Evolutionary conservation across 2,797 vertebrate genomes (phyloP).

Genomic region (Acanthurus leucopareius): DNA sequence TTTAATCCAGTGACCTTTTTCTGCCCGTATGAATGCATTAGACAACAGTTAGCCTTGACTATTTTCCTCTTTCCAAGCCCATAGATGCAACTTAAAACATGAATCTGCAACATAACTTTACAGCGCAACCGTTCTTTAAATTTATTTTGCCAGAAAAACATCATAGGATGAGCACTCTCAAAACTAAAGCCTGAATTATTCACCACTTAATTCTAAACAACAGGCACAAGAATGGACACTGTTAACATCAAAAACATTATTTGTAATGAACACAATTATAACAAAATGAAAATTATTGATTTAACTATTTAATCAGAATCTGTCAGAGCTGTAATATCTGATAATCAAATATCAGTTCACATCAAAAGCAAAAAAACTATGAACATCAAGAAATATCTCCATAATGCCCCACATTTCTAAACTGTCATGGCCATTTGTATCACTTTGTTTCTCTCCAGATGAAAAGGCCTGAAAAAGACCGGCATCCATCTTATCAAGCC

Average conservation of each 20-base stretch:
- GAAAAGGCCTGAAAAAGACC: slow-evolving; percentile 42
- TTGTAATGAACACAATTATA: slow-evolving; percentile 20
- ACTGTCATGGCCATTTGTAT: slow-evolving; percentile 47
- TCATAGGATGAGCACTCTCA: background rate
- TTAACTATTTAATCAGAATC: slow-evolving; percentile 30
- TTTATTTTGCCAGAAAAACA: background rate
- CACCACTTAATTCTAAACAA: slow-evolving; percentile 2
- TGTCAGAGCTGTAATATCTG: slow-evolving; percentile 22
- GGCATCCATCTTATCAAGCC: slow-evolving; percentile 54
- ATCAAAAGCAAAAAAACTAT: slow-evolving; percentile 2
- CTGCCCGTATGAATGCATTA: slow-evolving; percentile 45
- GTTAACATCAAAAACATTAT: slow-evolving; percentile 19
- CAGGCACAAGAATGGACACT: background rate
- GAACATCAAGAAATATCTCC: slow-evolving; percentile 21
- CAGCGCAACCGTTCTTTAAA: background rate
- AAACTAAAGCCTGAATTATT: background rate
- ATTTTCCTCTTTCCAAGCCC: slow-evolving; percentile 2
- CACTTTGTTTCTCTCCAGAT: slow-evolving; percentile 43
- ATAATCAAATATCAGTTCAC: slow-evolving; percentile 10
- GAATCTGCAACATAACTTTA: slow-evolving; percentile 7
- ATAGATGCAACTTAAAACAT: slow-evolving; percentile 24
- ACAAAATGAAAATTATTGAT: slow-evolving; percentile 47
- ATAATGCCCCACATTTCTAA: slow-evolving; percentile 25
- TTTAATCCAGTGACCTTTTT: slow-evolving; percentile 67
- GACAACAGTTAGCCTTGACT: slow-evolving; percentile 36